phyloP scores from a whole-genome alignment of 1,140 invertebrate species.

The Himalopsyche phryganea region DNA sequence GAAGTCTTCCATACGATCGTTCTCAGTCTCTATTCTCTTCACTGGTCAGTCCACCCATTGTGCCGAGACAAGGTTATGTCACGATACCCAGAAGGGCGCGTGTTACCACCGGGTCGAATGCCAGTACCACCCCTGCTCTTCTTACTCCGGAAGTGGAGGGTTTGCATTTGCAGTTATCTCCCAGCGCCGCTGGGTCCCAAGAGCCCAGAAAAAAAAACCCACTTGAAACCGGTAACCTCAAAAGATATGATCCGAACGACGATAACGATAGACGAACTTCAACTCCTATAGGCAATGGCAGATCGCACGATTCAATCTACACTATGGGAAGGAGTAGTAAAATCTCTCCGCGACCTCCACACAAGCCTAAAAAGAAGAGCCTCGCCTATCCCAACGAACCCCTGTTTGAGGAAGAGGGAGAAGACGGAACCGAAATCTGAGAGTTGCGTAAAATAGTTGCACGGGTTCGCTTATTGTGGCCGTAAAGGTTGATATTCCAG shows the following conservation, averaged over 20 bases:
- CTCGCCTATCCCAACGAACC: constrained; percentile 55
- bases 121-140: constrained; percentile 48
- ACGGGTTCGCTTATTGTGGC: constrained; percentile 15
- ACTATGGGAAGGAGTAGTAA: constrained; percentile 56
- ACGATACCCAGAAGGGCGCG: constrained; percentile 79
- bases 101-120: constrained; percentile 76
- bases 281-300: constrained; percentile 10
- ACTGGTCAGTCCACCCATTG: constrained; percentile 54
- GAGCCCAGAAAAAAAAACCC: constrained; percentile 48
- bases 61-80: constrained; percentile 73
- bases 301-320: constrained; percentile 29
- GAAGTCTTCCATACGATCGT: constrained; percentile 68
- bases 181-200: constrained; percentile 43
- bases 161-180: constrained; percentile 39
- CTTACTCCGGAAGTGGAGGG: constrained; percentile 55
- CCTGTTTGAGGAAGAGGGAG: constrained; percentile 79
- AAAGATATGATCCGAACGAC: constrained; percentile 39
- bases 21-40: constrained; percentile 68
- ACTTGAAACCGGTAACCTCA: constrained; percentile 42
- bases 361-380: constrained; percentile 74
- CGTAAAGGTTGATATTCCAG: constrained; percentile 8
- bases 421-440: constrained; percentile 82
- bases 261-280: constrained; percentile 15
- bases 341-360: constrained; percentile 74
- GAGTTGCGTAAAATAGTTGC: constrained; percentile 30